Conservation (phyloP, 1,140 invertebrate genomes). For the Euwallacea similis region DNA sequence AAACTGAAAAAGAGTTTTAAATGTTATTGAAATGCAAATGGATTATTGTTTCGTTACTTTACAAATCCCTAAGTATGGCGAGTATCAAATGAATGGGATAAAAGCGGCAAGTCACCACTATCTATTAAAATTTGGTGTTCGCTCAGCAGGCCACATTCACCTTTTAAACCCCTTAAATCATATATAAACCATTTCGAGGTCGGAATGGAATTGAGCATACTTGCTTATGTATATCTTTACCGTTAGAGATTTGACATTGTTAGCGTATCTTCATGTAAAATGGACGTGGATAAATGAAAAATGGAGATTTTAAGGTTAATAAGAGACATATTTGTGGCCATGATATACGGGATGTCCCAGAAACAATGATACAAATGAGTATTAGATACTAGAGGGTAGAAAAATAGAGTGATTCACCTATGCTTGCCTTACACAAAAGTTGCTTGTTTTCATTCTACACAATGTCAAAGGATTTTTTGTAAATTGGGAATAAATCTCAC, state of each 20-base stretch:
- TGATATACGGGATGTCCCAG: not conserved
- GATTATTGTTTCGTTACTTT: not conserved
- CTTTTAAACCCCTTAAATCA: not conserved
- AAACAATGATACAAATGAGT: no score
- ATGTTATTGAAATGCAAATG: not conserved
- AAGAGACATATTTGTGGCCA: not conserved
- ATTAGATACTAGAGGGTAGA: no score
- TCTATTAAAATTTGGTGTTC: constrained; percentile 5
- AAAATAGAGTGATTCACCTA: no score
- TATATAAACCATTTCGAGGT: not conserved
- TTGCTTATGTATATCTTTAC: not conserved
- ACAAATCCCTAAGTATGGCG: not conserved
- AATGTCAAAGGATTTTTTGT: no score
- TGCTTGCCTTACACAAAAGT: no score
- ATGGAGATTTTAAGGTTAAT: not conserved
- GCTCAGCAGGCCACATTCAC: not conserved
- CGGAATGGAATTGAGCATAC: not conserved
- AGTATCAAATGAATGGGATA: not conserved
- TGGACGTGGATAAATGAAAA: not conserved
- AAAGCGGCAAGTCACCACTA: constrained; percentile 10
- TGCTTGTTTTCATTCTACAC: no score
- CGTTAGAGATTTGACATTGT: not conserved
- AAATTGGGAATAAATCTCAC: no score
- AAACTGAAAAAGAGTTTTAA: no score
- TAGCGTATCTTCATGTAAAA: not conserved